A percentile compares a stretch with the other conserved stretches of the same genome.
Conservation (phyloP, 1,140 invertebrate species). For the Ylistrum balloti region DNA sequence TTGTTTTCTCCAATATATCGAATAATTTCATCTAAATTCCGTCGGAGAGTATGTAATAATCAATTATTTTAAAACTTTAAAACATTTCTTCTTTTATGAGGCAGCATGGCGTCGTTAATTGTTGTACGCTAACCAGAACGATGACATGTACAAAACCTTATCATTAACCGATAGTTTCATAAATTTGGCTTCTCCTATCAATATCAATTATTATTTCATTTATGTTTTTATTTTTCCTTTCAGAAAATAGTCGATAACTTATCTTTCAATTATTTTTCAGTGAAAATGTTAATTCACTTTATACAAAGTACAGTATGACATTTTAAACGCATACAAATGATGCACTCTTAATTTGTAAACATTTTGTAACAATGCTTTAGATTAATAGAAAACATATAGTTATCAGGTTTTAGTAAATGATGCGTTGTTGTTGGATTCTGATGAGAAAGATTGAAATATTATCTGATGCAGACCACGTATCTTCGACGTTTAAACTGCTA, state of each 20-base stretch:
- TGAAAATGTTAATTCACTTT: neutral
- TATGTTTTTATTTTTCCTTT: neutral
- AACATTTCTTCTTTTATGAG: too few relatives aligned
- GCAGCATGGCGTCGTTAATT: too few relatives aligned
- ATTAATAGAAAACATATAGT: neutral
- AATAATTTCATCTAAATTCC: too few relatives aligned
- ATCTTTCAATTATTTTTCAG: too few relatives aligned
- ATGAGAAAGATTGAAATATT: neutral
- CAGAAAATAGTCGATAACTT: too few relatives aligned
- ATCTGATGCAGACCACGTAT: slow-evolving; percentile 3
- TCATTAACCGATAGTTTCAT: too few relatives aligned
- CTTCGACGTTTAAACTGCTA: neutral
- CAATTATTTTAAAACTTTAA: too few relatives aligned
- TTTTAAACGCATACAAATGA: neutral
- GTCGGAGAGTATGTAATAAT: too few relatives aligned
- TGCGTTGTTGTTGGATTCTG: neutral
- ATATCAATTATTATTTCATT: neutral
- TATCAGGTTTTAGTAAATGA: neutral
- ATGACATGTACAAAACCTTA: too few relatives aligned
- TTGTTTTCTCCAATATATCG: too few relatives aligned
- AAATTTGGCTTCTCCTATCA: too few relatives aligned
- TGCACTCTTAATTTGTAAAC: neutral
- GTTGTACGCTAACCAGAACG: too few relatives aligned
- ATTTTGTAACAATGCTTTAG: neutral
- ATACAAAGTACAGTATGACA: neutral